Evolutionary conservation across 2,888 invertebrate genomes (phyloP).

Genomic region (Listrodromus nycthemerus): DNA sequence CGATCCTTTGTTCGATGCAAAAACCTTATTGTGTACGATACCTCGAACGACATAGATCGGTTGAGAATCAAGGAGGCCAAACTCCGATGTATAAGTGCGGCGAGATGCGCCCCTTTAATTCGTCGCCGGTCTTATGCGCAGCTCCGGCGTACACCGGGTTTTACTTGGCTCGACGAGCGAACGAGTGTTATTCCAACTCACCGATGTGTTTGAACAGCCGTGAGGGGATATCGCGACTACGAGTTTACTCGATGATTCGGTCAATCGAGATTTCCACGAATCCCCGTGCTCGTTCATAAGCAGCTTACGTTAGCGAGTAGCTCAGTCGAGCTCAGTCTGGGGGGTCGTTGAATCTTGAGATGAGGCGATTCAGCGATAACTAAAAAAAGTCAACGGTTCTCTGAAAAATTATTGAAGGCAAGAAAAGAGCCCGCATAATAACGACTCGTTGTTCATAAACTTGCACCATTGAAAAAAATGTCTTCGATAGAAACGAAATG

Average conservation of each 20-base stretch:
- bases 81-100: not conserved
- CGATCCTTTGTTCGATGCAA: conserved; percentile 71
- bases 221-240: not conserved
- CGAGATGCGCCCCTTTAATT: not conserved
- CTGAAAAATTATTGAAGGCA: too few species aligned
- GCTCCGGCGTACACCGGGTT: conserved; percentile 4
- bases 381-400: not conserved
- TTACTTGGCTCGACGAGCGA: conserved; percentile 33
- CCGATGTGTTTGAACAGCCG: conserved; percentile 41
- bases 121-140: not conserved
- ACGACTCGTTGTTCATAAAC: not conserved
- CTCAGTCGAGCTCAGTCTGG: not conserved
- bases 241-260: conserved; percentile 61
- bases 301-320: conserved; percentile 6
- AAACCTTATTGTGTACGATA: conserved; percentile 24
- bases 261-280: conserved; percentile 70
- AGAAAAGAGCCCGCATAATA: too few species aligned
- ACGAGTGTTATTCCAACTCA: conserved; percentile 41
- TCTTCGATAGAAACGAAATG: not conserved
- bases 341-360: conserved; percentile 50
- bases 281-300: conserved; percentile 46
- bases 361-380: not conserved
- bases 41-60: not conserved
- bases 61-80: not conserved
- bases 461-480: not conserved